A percentile compares a stretch with the other conserved stretches of the same genome.
These are phyloP conservation scores for Pomphorhynchus laevis DNA, from an alignment of 1,140 invertebrate genomes.

Conservation along the genomic window DNA sequence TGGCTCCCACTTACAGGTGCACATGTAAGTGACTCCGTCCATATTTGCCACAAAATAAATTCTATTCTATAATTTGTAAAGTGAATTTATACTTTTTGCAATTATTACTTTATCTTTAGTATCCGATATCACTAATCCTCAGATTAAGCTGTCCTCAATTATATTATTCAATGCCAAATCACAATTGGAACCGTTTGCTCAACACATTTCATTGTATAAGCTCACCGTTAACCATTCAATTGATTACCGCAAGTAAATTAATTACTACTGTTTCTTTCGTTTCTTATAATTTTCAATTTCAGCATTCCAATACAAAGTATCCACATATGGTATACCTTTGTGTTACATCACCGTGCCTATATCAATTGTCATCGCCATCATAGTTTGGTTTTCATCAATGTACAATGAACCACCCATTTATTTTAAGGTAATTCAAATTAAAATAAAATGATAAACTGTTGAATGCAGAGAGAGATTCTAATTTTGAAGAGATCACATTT, in stretches of 20 bases:
- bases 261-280: background rate
- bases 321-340: too few relatives aligned
- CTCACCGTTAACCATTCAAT: constrained; percentile 22
- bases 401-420: constrained; percentile 17
- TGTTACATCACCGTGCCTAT: too few relatives aligned
- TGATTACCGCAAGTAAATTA: constrained; percentile 16
- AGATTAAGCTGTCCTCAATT: constrained; percentile 28
- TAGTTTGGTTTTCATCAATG: constrained; percentile 18
- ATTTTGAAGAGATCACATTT: too few relatives aligned
- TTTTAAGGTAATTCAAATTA: constrained; percentile 16
- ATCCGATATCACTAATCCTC: constrained; percentile 25
- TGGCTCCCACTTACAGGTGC: too few relatives aligned
- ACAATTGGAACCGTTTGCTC: constrained; percentile 28
- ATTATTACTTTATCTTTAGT: constrained; percentile 16
- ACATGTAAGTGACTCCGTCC: too few relatives aligned
- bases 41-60: too few relatives aligned
- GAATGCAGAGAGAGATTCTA: too few relatives aligned
- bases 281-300: background rate
- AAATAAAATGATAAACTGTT: too few relatives aligned
- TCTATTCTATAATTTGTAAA: too few relatives aligned
- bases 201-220: constrained; percentile 25
- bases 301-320: background rate
- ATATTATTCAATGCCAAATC: constrained; percentile 21
- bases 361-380: constrained; percentile 13
- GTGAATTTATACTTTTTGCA: background rate